Conservation (phyloP, 2,797 vertebrate genomes). For the Ctenosaura bakeri region DNA sequence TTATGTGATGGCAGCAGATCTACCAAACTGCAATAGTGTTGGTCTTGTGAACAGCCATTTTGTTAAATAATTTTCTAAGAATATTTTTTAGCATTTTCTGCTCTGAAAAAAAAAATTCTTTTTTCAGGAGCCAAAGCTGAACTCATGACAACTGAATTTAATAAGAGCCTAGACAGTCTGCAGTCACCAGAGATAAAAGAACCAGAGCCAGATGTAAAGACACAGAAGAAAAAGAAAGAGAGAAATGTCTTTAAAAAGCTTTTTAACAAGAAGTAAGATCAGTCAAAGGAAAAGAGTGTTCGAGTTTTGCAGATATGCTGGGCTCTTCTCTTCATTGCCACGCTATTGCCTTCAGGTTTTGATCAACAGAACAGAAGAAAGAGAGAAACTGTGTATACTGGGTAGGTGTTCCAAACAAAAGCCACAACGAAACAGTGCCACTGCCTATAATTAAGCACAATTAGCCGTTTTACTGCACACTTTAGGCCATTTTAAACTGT, state of each 20-base stretch:
- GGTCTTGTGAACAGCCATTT: neutral
- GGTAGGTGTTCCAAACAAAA: neutral
- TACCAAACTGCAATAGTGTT: neutral
- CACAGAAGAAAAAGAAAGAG: conserved; percentile 71
- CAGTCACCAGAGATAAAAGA: neutral
- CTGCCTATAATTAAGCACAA: conserved; percentile 4
- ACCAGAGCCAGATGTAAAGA: neutral
- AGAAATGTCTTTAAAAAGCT: conserved; percentile 78
- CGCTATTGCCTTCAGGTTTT: neutral
- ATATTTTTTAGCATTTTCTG: neutral
- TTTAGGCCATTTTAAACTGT: neutral
- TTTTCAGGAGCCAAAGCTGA: conserved; percentile 29
- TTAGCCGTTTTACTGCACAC: neutral
- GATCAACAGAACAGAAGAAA: neutral
- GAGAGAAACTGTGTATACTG: neutral
- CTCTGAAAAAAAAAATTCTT: neutral
- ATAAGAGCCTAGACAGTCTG: neutral
- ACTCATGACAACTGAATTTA: neutral
- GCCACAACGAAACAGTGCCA: neutral
- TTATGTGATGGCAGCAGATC: neutral
- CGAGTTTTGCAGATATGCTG: neutral
- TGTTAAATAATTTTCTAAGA: neutral
- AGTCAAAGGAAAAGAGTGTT: neutral
- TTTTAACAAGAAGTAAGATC: conserved; percentile 77
- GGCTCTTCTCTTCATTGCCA: neutral